Conservation (phyloP, 2,888 invertebrate genomes). For the Carabus problematicus region DNA sequence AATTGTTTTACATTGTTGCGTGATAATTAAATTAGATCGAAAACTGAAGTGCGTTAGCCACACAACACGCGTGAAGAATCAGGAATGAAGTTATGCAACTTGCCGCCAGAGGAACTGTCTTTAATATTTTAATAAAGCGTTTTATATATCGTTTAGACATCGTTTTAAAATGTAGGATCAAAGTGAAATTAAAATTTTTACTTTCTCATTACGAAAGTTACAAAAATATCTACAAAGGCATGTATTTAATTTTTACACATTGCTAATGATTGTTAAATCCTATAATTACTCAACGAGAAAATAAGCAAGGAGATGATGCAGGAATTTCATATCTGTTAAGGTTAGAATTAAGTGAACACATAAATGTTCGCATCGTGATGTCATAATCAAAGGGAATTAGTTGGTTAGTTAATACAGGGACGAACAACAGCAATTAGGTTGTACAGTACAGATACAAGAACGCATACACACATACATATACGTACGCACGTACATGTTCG, state of each 20-base stretch:
- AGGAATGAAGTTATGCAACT: no score
- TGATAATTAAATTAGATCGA: constrained; percentile 54
- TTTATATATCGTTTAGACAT: no score
- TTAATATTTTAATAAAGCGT: no score
- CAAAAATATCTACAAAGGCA: constrained; percentile 4
- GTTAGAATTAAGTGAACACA: no score
- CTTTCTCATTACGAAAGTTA: no score
- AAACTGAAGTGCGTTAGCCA: constrained; percentile 50
- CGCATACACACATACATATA: no score
- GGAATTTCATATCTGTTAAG: no score
- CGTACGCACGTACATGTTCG: no score
- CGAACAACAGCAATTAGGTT: constrained; percentile 29
- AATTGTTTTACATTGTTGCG: constrained; percentile 48
- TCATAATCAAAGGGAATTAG: constrained; percentile 30
- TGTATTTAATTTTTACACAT: constrained; percentile 29
- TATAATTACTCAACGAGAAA: constrained; percentile 21
- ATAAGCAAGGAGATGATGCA: not conserved
- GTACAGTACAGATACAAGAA: constrained; percentile 51
- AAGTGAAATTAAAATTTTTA: no score
- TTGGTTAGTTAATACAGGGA: not conserved
- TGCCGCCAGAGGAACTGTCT: no score
- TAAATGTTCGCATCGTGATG: constrained; percentile 11
- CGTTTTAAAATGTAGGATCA: no score
- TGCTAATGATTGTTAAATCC: constrained; percentile 33
- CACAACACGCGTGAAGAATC: constrained; percentile 47